These are phyloP conservation scores for Turritopsis rubra DNA, from an alignment of 30 jellyfish, hydroid and myxozoan species.

Conservation along the genomic window DNA sequence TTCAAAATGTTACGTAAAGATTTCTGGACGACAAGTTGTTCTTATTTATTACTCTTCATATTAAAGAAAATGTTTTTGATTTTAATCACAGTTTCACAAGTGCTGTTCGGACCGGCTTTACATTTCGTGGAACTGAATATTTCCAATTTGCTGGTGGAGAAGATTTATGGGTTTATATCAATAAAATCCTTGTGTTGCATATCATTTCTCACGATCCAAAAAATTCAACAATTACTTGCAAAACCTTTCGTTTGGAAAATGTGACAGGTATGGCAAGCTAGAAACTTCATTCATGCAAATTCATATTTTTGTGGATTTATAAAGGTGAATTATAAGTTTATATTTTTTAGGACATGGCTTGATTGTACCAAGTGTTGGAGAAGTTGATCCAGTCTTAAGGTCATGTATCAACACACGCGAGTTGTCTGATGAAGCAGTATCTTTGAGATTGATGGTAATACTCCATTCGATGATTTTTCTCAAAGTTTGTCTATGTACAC, in stretches of 20 bases:
- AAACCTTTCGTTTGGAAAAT: constrained; percentile 7
- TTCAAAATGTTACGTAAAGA: no score
- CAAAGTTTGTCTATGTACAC: not conserved
- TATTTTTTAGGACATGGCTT: constrained; percentile 23
- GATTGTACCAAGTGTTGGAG: constrained; percentile 49
- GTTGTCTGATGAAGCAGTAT: constrained; percentile 40
- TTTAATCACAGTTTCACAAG: constrained; percentile 43
- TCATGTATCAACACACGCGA: constrained; percentile 45
- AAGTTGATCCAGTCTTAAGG: constrained; percentile 34
- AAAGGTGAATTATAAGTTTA: not conserved
- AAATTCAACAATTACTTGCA: constrained; percentile 1
- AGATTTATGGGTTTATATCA: constrained; percentile 63
- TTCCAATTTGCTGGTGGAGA: constrained; percentile 84
- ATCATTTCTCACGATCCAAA: not conserved
- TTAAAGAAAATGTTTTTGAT: not conserved
- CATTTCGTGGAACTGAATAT: constrained; percentile 56
- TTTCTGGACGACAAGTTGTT: no score
- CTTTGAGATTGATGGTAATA: constrained; percentile 14
- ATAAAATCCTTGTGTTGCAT: constrained; percentile 24
- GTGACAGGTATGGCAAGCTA: not conserved
- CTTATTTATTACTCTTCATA: no score
- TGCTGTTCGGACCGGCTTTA: constrained; percentile 70
- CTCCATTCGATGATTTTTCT: not conserved
- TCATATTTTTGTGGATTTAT: no score
- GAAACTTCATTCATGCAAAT: not conserved